Percentiles rank a stretch among this genome's conserved stretches.
phyloP scores from a whole-genome alignment of 1,140 invertebrate species.

The Himalopsyche phryganea region DNA sequence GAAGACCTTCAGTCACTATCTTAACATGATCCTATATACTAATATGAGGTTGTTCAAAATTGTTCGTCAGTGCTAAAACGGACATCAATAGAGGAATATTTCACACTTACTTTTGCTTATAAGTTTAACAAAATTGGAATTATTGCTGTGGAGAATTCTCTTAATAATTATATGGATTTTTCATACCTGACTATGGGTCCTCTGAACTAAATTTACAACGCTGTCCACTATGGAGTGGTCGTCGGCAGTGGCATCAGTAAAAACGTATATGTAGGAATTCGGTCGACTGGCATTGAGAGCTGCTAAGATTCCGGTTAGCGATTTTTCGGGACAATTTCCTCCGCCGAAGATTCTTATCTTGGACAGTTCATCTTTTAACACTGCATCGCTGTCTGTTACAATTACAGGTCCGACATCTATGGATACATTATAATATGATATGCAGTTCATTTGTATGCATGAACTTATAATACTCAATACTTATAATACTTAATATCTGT shows the following conservation, averaged over 20 bases:
- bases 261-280: constrained; percentile 70
- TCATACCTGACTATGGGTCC: constrained; percentile 70
- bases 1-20: too few species aligned
- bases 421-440: constrained; percentile 8
- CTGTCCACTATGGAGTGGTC: constrained; percentile 62
- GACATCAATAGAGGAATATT: too few species aligned
- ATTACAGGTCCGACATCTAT: constrained; percentile 62
- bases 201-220: constrained; percentile 64
- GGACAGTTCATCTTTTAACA: constrained; percentile 57
- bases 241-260: constrained; percentile 70
- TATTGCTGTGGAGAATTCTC: too few species aligned
- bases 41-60: too few species aligned
- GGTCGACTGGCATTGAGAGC: constrained; percentile 64
- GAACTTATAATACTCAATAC: too few species aligned
- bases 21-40: too few species aligned
- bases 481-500: too few species aligned
- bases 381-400: constrained; percentile 57
- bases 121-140: too few species aligned
- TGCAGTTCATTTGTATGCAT: neutral
- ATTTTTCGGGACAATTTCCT: constrained; percentile 74
- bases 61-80: too few species aligned
- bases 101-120: too few species aligned
- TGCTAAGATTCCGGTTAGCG: constrained; percentile 60
- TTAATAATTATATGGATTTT: too few species aligned
- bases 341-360: constrained; percentile 64